phyloP scores from a whole-genome alignment of 2,888 invertebrate species.

The Stenurella melanura region DNA sequence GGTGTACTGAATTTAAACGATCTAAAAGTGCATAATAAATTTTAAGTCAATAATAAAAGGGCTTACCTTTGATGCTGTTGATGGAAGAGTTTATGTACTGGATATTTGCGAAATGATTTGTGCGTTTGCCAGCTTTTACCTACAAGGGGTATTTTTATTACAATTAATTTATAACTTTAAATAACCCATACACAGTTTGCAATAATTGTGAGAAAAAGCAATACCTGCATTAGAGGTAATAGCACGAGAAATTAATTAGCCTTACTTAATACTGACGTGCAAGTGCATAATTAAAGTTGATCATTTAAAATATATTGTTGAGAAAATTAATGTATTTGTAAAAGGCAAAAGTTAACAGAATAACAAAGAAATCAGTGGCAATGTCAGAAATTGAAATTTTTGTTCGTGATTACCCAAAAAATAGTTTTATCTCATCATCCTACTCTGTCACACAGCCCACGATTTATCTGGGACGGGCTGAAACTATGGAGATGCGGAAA shows the following conservation, averaged over 20 bases:
- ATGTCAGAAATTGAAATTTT: not conserved
- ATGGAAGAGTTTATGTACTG: not conserved
- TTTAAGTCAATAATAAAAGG: not conserved
- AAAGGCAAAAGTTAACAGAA: not conserved
- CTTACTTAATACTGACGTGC: not conserved
- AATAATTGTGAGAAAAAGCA: no score
- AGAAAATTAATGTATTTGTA: not conserved
- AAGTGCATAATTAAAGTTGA: not conserved
- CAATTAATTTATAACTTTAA: not conserved
- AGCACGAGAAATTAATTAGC: no score
- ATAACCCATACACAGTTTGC: no score
- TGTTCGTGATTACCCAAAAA: slow-evolving; percentile 6
- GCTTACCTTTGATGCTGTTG: not conserved
- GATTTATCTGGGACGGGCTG: not conserved
- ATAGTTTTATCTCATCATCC: not conserved
- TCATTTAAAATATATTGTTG: not conserved
- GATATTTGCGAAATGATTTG: not conserved
- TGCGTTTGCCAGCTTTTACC: not conserved
- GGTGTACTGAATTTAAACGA: slow-evolving; percentile 12
- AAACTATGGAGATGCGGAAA: not conserved
- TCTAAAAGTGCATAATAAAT: not conserved
- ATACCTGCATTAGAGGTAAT: no score
- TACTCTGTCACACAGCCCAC: slow-evolving; percentile 5
- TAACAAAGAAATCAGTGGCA: not conserved
- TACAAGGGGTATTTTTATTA: not conserved